Percentiles rank a stretch among this genome's conserved stretches.
These are phyloP conservation scores for Takifugu rubripes DNA, from an alignment of 2,797 vertebrate genomes.

Conservation along the genomic window DNA sequence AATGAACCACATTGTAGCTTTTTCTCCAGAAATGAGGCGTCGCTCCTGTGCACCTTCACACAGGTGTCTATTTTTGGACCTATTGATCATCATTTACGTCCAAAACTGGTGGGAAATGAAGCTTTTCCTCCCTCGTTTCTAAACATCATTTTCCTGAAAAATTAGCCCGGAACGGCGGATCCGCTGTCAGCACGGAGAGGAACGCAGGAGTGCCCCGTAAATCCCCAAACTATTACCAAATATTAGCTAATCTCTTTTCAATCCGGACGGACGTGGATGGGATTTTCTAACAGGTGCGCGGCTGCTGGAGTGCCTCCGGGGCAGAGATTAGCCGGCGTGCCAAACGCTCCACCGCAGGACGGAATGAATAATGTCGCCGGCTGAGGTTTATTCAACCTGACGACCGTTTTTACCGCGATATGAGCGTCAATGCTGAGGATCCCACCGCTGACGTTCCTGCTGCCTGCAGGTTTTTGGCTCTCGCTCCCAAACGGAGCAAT, in stretches of 20 bases:
- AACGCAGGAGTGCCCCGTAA: slow-evolving; percentile 40
- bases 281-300: slow-evolving; percentile 62
- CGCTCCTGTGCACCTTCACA: too few species aligned
- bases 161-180: too few species aligned
- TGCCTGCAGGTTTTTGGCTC: slow-evolving; percentile 37
- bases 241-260: slow-evolving; percentile 59
- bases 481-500: too few species aligned
- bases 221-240: slow-evolving; percentile 52
- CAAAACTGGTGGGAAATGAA: too few species aligned
- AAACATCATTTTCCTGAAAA: too few species aligned
- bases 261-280: slow-evolving; percentile 53
- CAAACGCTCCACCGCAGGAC: slow-evolving; percentile 45
- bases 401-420: slow-evolving; percentile 38
- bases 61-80: too few species aligned
- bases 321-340: slow-evolving; percentile 55
- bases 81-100: too few species aligned
- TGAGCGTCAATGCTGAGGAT: slow-evolving; percentile 56
- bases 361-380: slow-evolving; percentile 56
- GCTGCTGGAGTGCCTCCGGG: slow-evolving; percentile 59
- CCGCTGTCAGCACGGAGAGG: slow-evolving; percentile 1
- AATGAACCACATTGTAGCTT: too few species aligned
- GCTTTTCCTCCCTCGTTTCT: too few species aligned
- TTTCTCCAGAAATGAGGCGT: too few species aligned
- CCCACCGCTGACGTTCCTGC: slow-evolving; percentile 43
- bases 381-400: slow-evolving; percentile 35